Evolutionary conservation across 2,797 vertebrate genomes (phyloP).

Genomic region (Vipera ursinii): DNA sequence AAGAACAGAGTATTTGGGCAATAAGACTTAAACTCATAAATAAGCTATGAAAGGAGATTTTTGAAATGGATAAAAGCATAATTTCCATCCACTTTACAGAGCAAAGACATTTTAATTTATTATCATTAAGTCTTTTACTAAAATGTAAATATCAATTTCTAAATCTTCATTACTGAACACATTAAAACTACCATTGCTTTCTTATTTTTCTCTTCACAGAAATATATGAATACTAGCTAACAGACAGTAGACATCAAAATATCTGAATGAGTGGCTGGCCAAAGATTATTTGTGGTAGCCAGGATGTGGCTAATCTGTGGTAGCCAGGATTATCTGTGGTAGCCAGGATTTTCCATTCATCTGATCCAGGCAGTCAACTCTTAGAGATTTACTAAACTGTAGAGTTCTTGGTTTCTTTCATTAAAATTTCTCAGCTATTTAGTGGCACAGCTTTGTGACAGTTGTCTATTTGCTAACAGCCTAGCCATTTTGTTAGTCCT

Average conservation of each 20-base stretch:
- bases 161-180: background rate
- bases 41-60: rapidly evolving
- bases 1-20: background rate
- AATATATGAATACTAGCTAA: background rate
- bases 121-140: background rate
- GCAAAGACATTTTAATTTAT: background rate
- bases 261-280: background rate
- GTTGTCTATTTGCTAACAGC: background rate
- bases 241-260: background rate
- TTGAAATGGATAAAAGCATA: background rate
- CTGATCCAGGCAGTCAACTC: background rate
- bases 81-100: background rate
- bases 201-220: background rate
- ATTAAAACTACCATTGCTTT: background rate
- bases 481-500: background rate
- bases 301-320: background rate
- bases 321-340: background rate
- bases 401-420: background rate
- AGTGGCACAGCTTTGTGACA: background rate
- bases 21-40: background rate
- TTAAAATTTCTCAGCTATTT: background rate
- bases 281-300: background rate
- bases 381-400: background rate
- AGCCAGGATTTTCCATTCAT: background rate
- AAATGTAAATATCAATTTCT: background rate